Evolutionary conservation across 2,113 vertebrate genomes (phyloP).

Genomic region (Pelobates fuscus): DNA sequence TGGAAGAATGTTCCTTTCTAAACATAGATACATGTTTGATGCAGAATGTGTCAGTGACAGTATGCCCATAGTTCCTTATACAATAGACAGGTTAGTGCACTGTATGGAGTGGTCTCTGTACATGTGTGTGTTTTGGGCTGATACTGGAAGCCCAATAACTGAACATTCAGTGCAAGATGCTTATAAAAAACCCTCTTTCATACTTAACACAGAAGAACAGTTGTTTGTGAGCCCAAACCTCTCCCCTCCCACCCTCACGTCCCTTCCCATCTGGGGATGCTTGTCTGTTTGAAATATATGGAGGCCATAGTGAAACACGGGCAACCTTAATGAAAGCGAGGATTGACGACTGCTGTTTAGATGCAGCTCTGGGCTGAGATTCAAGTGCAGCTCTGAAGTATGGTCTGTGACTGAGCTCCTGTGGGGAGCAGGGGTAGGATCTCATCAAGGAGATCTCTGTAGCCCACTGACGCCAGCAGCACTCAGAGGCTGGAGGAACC

Average conservation of each 20-base stretch:
- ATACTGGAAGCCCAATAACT: conserved; percentile 20
- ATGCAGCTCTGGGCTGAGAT: conserved; percentile 10
- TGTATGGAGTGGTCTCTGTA: conserved; percentile 31
- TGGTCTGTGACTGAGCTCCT: conserved; percentile 40
- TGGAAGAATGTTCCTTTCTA: too few relatives aligned
- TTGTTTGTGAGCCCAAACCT: conserved; percentile 59
- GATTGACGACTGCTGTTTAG: conserved; percentile 53
- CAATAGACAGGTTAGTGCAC: conserved; percentile 45
- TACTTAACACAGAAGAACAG: conserved; percentile 54
- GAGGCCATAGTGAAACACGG: conserved; percentile 43
- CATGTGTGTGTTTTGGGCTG: conserved; percentile 41
- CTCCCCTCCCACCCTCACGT: conserved; percentile 44
- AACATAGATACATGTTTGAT: conserved; percentile 16
- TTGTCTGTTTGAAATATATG: conserved; percentile 35
- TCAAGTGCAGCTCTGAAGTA: conserved; percentile 50
- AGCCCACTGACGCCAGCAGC: conserved; percentile 59
- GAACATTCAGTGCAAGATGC: conserved; percentile 47
- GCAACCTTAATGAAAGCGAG: conserved; percentile 45
- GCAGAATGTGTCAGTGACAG: conserved; percentile 14
- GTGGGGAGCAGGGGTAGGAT: conserved; percentile 37
- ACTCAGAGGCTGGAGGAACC: conserved; percentile 58
- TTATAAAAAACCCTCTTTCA: conserved; percentile 60
- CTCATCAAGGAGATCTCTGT: conserved; percentile 52
- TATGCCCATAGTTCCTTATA: conserved; percentile 35
- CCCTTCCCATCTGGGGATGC: conserved; percentile 42